These are phyloP conservation scores for Myiagra hebetior DNA, from an alignment of 2,113 vertebrate genomes.

Conservation along the genomic window DNA sequence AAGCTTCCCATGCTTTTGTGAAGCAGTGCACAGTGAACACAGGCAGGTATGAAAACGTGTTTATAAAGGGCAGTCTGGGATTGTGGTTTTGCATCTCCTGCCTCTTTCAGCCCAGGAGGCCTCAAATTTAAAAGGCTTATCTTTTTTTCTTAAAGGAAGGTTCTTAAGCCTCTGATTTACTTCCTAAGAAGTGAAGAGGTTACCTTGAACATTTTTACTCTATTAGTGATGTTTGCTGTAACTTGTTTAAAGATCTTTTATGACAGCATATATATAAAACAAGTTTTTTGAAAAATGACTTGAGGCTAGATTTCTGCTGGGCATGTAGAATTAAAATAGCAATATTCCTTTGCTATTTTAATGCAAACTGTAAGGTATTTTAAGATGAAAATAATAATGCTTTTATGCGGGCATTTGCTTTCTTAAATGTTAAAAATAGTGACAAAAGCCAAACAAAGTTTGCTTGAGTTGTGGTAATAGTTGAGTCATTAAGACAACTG, in stretches of 20 bases:
- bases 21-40: background rate
- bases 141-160: background rate
- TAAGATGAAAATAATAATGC: background rate
- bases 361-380: background rate
- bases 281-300: rapidly evolving
- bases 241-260: background rate
- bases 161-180: background rate
- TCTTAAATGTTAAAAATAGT: background rate
- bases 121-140: background rate
- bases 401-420: background rate
- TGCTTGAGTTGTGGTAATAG: background rate
- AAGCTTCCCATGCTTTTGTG: background rate
- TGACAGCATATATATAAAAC: background rate
- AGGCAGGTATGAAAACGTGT: background rate
- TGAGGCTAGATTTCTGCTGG: background rate
- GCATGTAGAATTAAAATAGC: background rate
- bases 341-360: background rate
- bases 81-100: background rate
- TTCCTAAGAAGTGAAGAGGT: background rate
- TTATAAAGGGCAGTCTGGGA: background rate
- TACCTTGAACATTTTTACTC: background rate
- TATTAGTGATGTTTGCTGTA: background rate
- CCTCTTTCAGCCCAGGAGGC: background rate
- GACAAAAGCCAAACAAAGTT: background rate
- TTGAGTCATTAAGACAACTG: background rate